Conservation (phyloP, 1,140 invertebrate species). For the Pantala flavescens region DNA sequence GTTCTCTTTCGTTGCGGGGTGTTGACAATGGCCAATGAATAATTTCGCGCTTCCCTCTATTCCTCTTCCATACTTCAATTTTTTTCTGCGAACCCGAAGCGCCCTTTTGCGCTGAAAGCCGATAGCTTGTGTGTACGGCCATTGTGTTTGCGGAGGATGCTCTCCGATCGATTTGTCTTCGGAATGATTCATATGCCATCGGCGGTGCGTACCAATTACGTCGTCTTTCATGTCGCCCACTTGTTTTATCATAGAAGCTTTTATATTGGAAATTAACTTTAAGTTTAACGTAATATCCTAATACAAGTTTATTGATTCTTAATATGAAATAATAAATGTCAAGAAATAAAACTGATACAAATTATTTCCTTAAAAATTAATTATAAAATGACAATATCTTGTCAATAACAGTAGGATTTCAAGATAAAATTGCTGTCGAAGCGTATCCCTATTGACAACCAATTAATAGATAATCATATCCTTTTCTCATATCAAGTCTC, state of each 20-base stretch:
- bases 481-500: too few relatives aligned
- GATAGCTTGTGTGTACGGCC: not conserved
- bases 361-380: too few relatives aligned
- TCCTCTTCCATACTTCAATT: not conserved
- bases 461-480: too few relatives aligned
- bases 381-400: too few relatives aligned
- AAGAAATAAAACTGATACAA: too few relatives aligned
- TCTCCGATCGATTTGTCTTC: conserved; percentile 1
- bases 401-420: too few relatives aligned
- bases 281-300: too few relatives aligned
- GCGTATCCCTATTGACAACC: too few relatives aligned
- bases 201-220: not conserved
- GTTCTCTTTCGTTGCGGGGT: not conserved
- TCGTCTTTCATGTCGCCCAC: not conserved
- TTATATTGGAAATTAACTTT: too few relatives aligned
- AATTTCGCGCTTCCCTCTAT: not conserved
- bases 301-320: too few relatives aligned
- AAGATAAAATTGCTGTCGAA: too few relatives aligned
- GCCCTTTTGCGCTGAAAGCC: not conserved
- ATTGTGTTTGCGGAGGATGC: not conserved
- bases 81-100: not conserved
- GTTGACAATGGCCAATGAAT: not conserved
- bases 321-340: too few relatives aligned
- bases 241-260: not conserved
- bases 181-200: conserved; percentile 1